A percentile compares a stretch with the other conserved stretches of the same genome.
phyloP scores from a whole-genome alignment of 2,797 vertebrate genomes.

The Anabas testudineus region DNA sequence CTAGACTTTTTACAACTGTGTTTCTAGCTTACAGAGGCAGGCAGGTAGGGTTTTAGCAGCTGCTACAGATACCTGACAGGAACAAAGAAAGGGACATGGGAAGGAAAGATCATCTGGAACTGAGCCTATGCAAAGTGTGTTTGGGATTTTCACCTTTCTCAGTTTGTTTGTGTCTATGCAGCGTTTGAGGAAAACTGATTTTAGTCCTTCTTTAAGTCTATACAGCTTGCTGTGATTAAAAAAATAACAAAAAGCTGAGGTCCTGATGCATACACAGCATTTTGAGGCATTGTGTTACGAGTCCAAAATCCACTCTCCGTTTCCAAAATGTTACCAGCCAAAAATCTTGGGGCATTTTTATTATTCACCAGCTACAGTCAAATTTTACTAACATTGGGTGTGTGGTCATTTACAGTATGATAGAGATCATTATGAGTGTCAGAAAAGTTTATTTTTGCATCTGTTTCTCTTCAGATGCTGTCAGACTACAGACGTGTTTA shows the following conservation, averaged over 20 bases:
- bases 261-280: conserved; percentile 30
- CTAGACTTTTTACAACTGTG: background rate
- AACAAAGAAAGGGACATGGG: background rate
- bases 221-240: conserved; percentile 34
- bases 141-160: conserved; percentile 1
- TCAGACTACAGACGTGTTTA: too few species aligned
- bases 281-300: conserved; percentile 37
- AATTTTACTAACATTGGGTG: background rate
- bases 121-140: conserved; percentile 4
- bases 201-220: conserved; percentile 8
- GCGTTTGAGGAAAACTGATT: conserved; percentile 20
- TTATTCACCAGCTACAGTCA: conserved; percentile 31
- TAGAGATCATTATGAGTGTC: background rate
- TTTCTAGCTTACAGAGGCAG: background rate
- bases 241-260: conserved; percentile 16
- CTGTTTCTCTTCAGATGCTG: too few species aligned
- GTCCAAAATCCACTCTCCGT: conserved; percentile 20
- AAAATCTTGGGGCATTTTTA: background rate
- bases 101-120: conserved; percentile 9
- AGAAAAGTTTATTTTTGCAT: too few species aligned
- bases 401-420: background rate
- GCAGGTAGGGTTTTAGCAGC: conserved; percentile 17
- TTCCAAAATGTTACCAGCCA: conserved; percentile 36
- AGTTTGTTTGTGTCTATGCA: conserved; percentile 10
- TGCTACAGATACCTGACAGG: conserved; percentile 23